These are phyloP conservation scores for Thaumetopoea pityocampa DNA, from an alignment of 1,140 invertebrate genomes.

Conservation along the genomic window DNA sequence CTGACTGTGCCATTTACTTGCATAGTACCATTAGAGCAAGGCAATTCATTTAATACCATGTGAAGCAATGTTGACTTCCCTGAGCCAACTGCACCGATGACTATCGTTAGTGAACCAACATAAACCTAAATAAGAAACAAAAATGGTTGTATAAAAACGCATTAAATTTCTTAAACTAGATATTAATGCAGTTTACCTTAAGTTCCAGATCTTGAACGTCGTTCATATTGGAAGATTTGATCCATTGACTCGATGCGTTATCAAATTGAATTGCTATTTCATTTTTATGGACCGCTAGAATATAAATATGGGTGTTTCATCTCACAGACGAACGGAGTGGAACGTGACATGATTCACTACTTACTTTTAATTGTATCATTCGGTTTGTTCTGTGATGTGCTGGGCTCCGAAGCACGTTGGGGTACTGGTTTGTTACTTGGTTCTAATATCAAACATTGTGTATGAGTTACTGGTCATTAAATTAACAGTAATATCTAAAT, in stretches of 20 bases:
- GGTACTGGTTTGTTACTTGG: too few species aligned
- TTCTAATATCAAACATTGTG: too few species aligned
- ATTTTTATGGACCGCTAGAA: conserved; percentile 24
- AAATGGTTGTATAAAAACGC: neutral
- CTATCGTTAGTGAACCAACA: conserved; percentile 38
- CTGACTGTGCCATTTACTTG: conserved; percentile 79
- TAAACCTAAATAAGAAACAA: conserved; percentile 33
- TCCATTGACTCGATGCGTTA: conserved; percentile 49
- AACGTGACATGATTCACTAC: too few species aligned
- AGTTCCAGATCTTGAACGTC: conserved; percentile 49
- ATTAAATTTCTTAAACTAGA: neutral
- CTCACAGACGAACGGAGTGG: too few species aligned
- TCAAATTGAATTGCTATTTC: conserved; percentile 44
- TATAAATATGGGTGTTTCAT: too few species aligned
- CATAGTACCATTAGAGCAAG: conserved; percentile 78
- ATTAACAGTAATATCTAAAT: too few species aligned
- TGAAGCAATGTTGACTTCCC: conserved; percentile 83
- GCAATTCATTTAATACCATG: conserved; percentile 82
- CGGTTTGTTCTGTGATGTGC: conserved; percentile 19
- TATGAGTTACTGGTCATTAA: too few species aligned
- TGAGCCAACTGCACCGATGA: conserved; percentile 60
- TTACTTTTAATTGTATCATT: conserved; percentile 16
- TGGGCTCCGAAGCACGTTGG: conserved; percentile 17
- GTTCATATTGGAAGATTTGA: conserved; percentile 40
- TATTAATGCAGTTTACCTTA: conserved; percentile 27